Evolutionary conservation across 2,113 vertebrate species (phyloP), one percentile per base, ranked within the genome.

Genomic region (Leucosticte australis): DNA sequence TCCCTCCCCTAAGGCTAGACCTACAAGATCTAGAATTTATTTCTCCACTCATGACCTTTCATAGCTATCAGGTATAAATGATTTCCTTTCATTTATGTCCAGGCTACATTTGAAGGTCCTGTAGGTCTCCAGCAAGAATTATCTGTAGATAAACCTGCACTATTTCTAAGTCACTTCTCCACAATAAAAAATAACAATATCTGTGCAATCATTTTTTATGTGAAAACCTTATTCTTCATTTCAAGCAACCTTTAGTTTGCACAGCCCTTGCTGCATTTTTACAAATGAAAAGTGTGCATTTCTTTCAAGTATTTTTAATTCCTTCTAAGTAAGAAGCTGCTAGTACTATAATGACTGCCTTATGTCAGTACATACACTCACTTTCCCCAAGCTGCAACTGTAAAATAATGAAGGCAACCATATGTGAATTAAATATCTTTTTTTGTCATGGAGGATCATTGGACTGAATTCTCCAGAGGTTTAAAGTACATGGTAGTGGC

Each of bases 371-470:
- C 60, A 35, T 86, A 83, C n/a, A 49, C 65, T 95, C 78, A 88
- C 65, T 83, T 90, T 88, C 89, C 96, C 91, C 77, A 84, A 71
- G 82, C 63, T 92, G 84, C 87, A 91, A 47, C 69, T 90, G 59
- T 95, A 91, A 97, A 95, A 94, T 94, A 97, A 96, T 92, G 90
- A 97, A 95, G 87, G 75, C 93, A 95, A 76, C 55, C 76, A 92
- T 39, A 95, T 94, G 70, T 95, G 92, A 98, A 96, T 97, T 97
- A 97, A 96, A 92, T 55, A 97, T 89, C 93, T 97, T 96, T 92
- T 92, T 97, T 98, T 96, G 95, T 95, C 95, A 88, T 84, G 76
- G 77, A 92, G 55, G 50, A 95, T 97, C 30, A 50, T 84, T 93
- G 84, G 53, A 82, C 28, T 95, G 80, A 89, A 78, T 95, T 97